Evolutionary conservation across 2,888 invertebrate genomes (phyloP).

Genomic region (Chromoteleia sp.): DNA sequence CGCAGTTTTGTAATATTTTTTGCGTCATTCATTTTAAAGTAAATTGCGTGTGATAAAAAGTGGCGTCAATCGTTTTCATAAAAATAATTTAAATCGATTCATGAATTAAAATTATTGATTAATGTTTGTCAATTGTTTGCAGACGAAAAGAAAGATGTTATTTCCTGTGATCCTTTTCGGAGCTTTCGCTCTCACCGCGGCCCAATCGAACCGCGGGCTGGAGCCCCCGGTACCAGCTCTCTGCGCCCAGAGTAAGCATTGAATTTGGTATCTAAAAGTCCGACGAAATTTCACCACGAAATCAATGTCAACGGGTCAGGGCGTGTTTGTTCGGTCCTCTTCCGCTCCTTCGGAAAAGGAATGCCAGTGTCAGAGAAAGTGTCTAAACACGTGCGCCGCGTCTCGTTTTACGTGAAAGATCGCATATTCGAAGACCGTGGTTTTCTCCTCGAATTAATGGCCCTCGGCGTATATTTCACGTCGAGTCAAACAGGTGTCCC

Average conservation of each 20-base stretch:
- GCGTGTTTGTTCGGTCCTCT: conserved; percentile 46
- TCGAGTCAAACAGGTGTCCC: conserved; percentile 4
- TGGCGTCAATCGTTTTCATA: too few species aligned
- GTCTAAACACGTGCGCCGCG: conserved; percentile 63
- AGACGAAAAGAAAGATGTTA: conserved; percentile 75
- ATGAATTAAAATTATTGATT: too few species aligned
- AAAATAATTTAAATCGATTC: too few species aligned
- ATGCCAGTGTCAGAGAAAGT: conserved; percentile 69
- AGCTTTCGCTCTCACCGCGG: conserved; percentile 85
- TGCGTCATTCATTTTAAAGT: too few species aligned
- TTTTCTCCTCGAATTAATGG: conserved; percentile 64
- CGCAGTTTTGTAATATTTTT: too few species aligned
- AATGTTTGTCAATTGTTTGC: not conserved
- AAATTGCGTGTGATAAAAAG: too few species aligned
- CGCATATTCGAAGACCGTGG: conserved; percentile 32
- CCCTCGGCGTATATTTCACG: conserved; percentile 14
- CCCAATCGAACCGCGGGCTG: conserved; percentile 90
- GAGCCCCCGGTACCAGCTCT: conserved; percentile 91
- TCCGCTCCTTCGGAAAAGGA: conserved; percentile 41
- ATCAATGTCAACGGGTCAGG: conserved; percentile 67
- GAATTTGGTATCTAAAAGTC: conserved; percentile 28
- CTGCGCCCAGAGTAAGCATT: conserved; percentile 90
- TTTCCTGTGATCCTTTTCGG: conserved; percentile 78
- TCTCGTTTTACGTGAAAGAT: conserved; percentile 48
- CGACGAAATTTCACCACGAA: conserved; percentile 50